Evolutionary conservation across 1,140 invertebrate genomes (phyloP), one percentile per base, ranked within the genome.

Genomic region (Diachasmimorpha longicaudata): DNA sequence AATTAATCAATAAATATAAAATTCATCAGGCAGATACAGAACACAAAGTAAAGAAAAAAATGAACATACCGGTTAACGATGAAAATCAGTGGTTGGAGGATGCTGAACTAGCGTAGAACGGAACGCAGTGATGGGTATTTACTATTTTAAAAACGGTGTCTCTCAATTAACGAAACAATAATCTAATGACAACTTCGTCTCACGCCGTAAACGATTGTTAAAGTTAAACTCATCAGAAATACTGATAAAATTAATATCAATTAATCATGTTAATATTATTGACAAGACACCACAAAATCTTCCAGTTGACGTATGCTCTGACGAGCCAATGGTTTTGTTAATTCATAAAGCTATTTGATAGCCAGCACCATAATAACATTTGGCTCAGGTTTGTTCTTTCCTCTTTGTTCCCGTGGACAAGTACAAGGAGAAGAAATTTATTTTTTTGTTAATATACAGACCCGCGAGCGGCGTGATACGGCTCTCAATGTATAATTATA

Each of bases 61-160:
- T 85, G 82, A 87, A 89, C 87, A 87, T 89, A 89, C 87, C 87
- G 84, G 82, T 88, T 88, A 88, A 87, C 85, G 87, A 86, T 89
- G 86, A 87, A 88, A 88, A 88, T 86, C 86, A 87, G 86, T 85
- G 84, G 83, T 85, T 84, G 84, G 81, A 85, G 82, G 81, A 84
- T 86, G 86, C 85, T 85, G 86, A 85, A 78, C 83, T 87, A 85
- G 84, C 79, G 86, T 81, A 86, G 85, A 86, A 86, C 85, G 81
- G 80, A 84, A 85, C 85, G 84, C 79, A 83, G 85, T 72, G 83
- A 75, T 81, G 79, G 75, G 71, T 73, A 68, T 70, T 63, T 72
- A 72, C 63, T 75, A 16, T 58, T 75, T 67, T 74, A 36, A 66
- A 73, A 67, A 21, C 13, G 11, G 14, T 77, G 63, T 36, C 19